Evolutionary conservation across 2,797 vertebrate species (phyloP).

Genomic region (Amniataba percoides): DNA sequence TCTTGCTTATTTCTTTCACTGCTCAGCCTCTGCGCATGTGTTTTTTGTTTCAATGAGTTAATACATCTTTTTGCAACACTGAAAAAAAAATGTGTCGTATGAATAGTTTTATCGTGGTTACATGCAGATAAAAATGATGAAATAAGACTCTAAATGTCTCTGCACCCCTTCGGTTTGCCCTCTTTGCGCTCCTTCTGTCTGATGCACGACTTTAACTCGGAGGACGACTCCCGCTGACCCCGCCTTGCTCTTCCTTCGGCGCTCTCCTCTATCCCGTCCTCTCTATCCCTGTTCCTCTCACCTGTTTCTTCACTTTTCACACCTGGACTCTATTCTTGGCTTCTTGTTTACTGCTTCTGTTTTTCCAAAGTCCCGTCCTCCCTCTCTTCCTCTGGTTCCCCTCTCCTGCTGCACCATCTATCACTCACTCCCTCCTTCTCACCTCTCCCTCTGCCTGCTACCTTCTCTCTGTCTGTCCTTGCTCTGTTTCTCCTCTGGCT

Average conservation of each 20-base stretch:
- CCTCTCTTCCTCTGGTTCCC: constrained; percentile 64
- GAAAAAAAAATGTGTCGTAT: neutral
- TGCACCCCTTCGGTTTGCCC: neutral
- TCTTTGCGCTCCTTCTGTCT: neutral
- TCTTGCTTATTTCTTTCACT: neutral
- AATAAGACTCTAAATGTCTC: neutral
- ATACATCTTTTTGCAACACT: neutral
- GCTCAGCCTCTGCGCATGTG: neutral
- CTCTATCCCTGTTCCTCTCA: constrained; percentile 64
- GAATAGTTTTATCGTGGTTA: neutral
- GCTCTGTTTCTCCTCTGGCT: constrained; percentile 84
- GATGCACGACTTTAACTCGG: constrained; percentile 12
- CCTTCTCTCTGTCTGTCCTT: constrained; percentile 76
- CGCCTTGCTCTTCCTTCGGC: constrained; percentile 34
- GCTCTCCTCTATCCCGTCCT: constrained; percentile 62
- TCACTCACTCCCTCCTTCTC: constrained; percentile 82
- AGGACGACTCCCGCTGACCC: constrained; percentile 44
- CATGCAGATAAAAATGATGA: neutral
- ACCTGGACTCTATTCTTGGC: constrained; percentile 83
- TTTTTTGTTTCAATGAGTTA: neutral
- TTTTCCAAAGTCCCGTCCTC: constrained; percentile 70
- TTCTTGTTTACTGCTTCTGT: constrained; percentile 80
- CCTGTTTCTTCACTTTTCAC: constrained; percentile 71
- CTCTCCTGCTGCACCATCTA: constrained; percentile 76
- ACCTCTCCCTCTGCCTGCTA: constrained; percentile 73